Conservation (phyloP, 2,113 vertebrate species). For the Condylura cristata region DNA sequence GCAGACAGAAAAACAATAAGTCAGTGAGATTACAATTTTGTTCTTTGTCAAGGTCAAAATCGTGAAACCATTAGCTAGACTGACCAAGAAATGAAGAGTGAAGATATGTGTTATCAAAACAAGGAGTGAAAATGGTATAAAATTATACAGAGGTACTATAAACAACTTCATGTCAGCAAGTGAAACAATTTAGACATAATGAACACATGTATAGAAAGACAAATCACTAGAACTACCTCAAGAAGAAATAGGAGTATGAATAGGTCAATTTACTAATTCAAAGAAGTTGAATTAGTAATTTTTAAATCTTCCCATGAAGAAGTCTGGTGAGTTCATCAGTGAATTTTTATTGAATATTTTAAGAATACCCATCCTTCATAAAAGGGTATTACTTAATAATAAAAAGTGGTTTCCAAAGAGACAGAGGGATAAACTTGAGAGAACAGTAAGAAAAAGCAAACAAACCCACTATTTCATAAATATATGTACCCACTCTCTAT, state of each 20-base stretch:
- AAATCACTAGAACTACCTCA: conserved; percentile 44
- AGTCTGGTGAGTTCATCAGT: background rate
- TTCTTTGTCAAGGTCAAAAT: conserved; percentile 23
- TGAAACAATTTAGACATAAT: conserved; percentile 29
- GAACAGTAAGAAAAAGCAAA: background rate
- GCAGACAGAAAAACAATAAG: background rate
- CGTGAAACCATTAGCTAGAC: background rate
- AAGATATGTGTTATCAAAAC: background rate
- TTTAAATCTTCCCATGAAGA: conserved; percentile 28
- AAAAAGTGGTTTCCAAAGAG: background rate
- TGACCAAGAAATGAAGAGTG: background rate
- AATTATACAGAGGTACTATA: background rate
- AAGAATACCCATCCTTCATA: background rate
- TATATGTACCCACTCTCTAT: background rate
- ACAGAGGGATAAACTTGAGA: background rate
- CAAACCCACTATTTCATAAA: background rate
- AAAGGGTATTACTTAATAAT: background rate
- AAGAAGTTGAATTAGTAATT: background rate
- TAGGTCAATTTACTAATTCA: background rate
- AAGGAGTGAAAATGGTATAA: background rate
- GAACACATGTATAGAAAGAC: background rate
- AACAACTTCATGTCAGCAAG: conserved; percentile 3
- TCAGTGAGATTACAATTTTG: background rate
- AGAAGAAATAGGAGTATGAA: conserved; percentile 46
- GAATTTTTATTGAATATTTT: conserved; percentile 33